Percentiles rank a stretch among this genome's conserved stretches.
These are phyloP conservation scores for Anas platyrhynchos DNA, from an alignment of 2,113 vertebrate genomes.

Conservation along the genomic window DNA sequence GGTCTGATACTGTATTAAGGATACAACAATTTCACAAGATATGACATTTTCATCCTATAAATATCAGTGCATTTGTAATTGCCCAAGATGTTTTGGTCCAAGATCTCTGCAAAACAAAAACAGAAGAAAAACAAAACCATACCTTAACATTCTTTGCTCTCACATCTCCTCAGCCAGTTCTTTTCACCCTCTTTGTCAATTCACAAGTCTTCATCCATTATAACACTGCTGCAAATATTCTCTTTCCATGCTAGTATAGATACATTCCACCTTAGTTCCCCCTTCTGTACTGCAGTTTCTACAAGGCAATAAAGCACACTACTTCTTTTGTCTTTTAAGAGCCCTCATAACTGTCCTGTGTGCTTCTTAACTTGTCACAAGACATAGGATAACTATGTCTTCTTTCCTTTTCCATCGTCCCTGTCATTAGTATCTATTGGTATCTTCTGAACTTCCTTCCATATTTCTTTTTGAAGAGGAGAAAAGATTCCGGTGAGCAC, in stretches of 20 bases:
- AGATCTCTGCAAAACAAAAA: slow-evolving; percentile 8
- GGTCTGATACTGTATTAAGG: neutral
- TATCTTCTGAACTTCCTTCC: neutral
- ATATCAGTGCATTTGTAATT: neutral
- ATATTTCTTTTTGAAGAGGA: neutral
- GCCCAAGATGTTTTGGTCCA: neutral
- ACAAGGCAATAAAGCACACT: neutral
- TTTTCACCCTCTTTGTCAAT: neutral
- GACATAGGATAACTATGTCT: neutral
- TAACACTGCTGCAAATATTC: neutral
- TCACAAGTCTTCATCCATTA: neutral
- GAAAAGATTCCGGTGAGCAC: neutral
- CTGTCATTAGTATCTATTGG: neutral
- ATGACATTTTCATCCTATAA: neutral
- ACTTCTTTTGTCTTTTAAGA: neutral
- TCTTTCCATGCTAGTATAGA: neutral
- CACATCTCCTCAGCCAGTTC: neutral
- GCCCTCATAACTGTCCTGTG: neutral
- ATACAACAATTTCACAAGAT: neutral
- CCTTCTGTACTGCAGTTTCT: neutral
- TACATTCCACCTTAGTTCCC: neutral
- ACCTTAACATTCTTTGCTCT: neutral
- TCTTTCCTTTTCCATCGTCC: neutral
- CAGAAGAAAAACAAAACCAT: neutral
- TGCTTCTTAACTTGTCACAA: neutral